Evolutionary conservation across 1,140 invertebrate genomes (phyloP).

Genomic region (Theocolax elegans): DNA sequence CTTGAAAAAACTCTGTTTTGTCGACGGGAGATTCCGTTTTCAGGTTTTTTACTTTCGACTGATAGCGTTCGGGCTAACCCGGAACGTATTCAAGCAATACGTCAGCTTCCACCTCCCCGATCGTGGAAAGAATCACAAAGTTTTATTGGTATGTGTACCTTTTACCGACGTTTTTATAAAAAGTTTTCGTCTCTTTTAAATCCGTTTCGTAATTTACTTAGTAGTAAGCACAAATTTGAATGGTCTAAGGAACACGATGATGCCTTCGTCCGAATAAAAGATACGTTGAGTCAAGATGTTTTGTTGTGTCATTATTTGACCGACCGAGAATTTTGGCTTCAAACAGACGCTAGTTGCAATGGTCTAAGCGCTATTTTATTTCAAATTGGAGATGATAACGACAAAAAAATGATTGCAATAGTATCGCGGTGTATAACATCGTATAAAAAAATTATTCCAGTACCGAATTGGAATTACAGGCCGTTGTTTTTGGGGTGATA

Average conservation of each 20-base stretch:
- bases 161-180: neutral
- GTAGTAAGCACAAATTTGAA: neutral
- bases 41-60: neutral
- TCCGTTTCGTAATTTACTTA: neutral
- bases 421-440: too few species aligned
- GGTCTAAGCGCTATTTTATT: slow-evolving; percentile 29
- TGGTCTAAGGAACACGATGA: neutral
- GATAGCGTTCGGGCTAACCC: neutral
- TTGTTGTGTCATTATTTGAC: slow-evolving; percentile 11
- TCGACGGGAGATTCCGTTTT: neutral
- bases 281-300: neutral
- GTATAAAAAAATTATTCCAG: slow-evolving; percentile 29
- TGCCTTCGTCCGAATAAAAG: neutral
- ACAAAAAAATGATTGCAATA: slow-evolving; percentile 19
- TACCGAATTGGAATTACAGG: slow-evolving; percentile 33
- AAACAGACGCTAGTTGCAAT: too few species aligned
- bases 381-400: slow-evolving; percentile 7
- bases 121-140: neutral
- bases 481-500: slow-evolving; percentile 24
- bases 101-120: neutral
- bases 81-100: neutral
- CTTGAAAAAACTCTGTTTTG: slow-evolving; percentile 1
- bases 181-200: neutral
- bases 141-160: neutral
- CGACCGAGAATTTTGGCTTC: slow-evolving; percentile 24